These are phyloP conservation scores for Numenius arquata DNA, from an alignment of 2,113 vertebrate genomes.

Conservation along the genomic window DNA sequence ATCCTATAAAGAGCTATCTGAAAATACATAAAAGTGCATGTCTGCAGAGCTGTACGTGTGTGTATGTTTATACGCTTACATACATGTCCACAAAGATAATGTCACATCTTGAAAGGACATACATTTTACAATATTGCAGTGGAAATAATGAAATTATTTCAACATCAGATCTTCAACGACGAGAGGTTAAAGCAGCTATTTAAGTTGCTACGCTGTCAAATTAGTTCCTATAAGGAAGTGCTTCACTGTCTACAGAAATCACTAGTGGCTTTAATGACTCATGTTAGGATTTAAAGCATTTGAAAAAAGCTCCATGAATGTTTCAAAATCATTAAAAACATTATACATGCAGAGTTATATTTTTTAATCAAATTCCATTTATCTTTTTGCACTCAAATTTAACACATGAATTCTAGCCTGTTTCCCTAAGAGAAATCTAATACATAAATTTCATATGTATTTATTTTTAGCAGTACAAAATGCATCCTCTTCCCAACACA, in stretches of 20 bases:
- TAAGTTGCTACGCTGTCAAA: background rate
- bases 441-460: background rate
- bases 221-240: background rate
- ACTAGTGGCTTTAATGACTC: background rate
- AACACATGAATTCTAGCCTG: background rate
- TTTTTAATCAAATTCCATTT: conserved; percentile 34
- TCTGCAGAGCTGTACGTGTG: background rate
- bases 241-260: background rate
- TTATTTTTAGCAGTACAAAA: conserved; percentile 37
- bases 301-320: background rate
- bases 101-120: background rate
- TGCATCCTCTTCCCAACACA: background rate
- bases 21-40: background rate
- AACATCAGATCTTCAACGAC: background rate
- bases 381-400: background rate
- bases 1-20: background rate
- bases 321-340: background rate
- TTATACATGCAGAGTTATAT: background rate
- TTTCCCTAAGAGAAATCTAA: conserved; percentile 9
- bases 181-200: background rate
- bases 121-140: background rate
- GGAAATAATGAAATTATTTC: background rate
- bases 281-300: conserved; percentile 6
- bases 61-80: background rate
- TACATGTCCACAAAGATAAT: background rate